Conservation (phyloP, 2,113 vertebrate genomes). For the Nestor notabilis region DNA sequence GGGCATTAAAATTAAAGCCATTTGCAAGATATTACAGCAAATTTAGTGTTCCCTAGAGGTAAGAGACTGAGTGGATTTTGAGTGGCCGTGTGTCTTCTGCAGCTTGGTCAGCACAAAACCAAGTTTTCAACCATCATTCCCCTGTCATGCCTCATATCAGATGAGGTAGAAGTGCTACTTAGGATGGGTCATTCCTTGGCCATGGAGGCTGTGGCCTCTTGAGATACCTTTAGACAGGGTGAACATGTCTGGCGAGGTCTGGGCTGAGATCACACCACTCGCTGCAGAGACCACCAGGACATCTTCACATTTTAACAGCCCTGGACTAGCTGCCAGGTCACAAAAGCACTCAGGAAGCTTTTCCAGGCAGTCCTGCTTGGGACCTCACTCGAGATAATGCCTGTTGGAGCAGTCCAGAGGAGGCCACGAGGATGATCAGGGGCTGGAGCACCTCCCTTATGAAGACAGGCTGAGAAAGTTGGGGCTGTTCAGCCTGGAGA, state of each 20-base stretch:
- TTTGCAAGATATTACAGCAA: slow-evolving; percentile 14
- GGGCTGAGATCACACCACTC: not conserved
- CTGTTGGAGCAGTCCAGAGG: not conserved
- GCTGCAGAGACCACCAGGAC: not conserved
- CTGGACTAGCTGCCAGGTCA: not conserved
- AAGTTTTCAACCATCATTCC: not conserved
- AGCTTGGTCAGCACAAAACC: not conserved
- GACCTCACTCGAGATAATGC: not conserved
- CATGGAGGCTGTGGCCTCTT: not conserved
- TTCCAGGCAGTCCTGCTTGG: not conserved
- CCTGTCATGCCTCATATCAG: not conserved
- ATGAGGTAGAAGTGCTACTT: not conserved
- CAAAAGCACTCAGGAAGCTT: not conserved
- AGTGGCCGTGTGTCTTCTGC: not conserved
- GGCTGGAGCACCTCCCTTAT: not conserved
- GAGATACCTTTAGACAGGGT: not conserved
- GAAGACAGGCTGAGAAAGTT: not conserved
- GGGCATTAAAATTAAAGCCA: slow-evolving; percentile 40
- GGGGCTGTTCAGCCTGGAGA: not conserved
- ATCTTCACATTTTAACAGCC: not conserved
- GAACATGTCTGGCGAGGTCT: not conserved
- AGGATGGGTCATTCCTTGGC: not conserved
- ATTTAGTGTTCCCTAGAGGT: not conserved
- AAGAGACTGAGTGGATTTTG: not conserved
- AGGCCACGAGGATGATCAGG: not conserved